Conservation (phyloP, 2,888 invertebrate species). For the Epinotia bilunana region DNA sequence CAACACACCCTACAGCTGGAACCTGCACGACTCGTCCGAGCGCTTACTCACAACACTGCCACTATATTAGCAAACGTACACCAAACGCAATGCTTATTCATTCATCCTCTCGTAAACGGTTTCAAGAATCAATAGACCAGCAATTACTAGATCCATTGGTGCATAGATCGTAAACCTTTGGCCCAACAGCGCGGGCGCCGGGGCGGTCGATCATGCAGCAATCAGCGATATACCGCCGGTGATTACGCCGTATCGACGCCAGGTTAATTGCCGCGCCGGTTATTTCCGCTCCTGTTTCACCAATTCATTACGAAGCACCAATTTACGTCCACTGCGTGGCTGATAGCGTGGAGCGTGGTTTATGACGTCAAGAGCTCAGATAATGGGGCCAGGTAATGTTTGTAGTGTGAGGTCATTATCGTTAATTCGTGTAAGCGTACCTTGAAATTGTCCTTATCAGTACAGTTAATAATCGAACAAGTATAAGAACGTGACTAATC, state of each 20-base stretch:
- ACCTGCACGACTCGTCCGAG: too few species aligned
- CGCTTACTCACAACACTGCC: too few species aligned
- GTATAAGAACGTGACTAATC: too few species aligned
- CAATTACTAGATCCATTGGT: neutral
- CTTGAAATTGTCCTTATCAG: too few species aligned
- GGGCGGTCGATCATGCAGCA: conserved; percentile 28
- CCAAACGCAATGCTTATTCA: neutral
- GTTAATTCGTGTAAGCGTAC: neutral
- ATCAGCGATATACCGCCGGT: conserved; percentile 37
- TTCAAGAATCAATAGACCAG: conserved; percentile 16
- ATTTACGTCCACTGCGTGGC: conserved; percentile 15
- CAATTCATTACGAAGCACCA: conserved; percentile 38
- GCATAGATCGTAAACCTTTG: conserved; percentile 15
- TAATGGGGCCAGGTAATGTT: conserved; percentile 2
- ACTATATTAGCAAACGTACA: neutral
- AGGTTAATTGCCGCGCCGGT: conserved; percentile 53
- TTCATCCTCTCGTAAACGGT: neutral
- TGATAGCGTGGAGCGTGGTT: conserved; percentile 14
- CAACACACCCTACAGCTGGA: too few species aligned
- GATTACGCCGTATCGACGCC: conserved; percentile 31
- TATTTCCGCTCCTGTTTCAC: conserved; percentile 48
- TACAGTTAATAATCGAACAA: too few species aligned
- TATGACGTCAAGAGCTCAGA: conserved; percentile 11
- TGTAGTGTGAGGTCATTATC: neutral
- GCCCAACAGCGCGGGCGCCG: conserved; percentile 6